Percentiles rank a stretch among this genome's conserved stretches.
Conservation (phyloP, 2,888 invertebrate species). For the Cheilosia urbana region DNA sequence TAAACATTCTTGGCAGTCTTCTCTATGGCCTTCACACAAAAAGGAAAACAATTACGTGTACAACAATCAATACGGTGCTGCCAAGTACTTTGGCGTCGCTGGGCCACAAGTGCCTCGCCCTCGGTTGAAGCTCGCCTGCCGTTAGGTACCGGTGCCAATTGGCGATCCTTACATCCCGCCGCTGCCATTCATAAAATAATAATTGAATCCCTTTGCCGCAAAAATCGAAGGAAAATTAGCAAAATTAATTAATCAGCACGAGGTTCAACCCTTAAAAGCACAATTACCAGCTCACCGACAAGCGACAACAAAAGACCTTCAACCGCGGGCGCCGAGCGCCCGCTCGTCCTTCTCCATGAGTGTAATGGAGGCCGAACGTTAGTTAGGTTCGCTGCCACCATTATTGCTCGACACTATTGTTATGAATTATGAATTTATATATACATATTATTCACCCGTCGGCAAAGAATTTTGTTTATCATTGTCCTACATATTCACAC, state of each 20-base stretch:
- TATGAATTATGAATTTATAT: slow-evolving; percentile 61
- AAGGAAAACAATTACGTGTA: slow-evolving; percentile 29
- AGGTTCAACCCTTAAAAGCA: slow-evolving; percentile 39
- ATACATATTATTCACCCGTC: slow-evolving; percentile 56
- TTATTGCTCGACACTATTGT: slow-evolving; percentile 13
- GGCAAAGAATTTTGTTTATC: slow-evolving; percentile 57
- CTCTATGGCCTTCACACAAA: not conserved
- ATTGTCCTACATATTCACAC: slow-evolving; percentile 25
- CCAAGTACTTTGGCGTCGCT: slow-evolving; percentile 49
- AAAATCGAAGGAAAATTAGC: slow-evolving; percentile 62
- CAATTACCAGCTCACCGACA: slow-evolving; percentile 30
- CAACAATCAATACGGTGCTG: slow-evolving; percentile 55
- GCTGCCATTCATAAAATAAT: slow-evolving; percentile 40
- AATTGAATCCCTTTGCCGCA: slow-evolving; percentile 55
- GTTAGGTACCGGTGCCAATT: slow-evolving; percentile 40
- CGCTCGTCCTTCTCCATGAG: slow-evolving; percentile 6
- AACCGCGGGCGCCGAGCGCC: not conserved
- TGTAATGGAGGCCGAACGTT: not conserved
- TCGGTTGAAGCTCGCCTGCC: slow-evolving; percentile 23
- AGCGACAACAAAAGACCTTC: slow-evolving; percentile 46
- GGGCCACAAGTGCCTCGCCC: slow-evolving; percentile 27
- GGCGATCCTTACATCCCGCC: slow-evolving; percentile 18
- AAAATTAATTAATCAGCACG: slow-evolving; percentile 72
- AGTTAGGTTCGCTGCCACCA: not conserved
- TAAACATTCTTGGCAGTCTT: slow-evolving; percentile 55